These are phyloP conservation scores for Sus cebifrons DNA, from an alignment of 2,797 vertebrate genomes.

Conservation along the genomic window DNA sequence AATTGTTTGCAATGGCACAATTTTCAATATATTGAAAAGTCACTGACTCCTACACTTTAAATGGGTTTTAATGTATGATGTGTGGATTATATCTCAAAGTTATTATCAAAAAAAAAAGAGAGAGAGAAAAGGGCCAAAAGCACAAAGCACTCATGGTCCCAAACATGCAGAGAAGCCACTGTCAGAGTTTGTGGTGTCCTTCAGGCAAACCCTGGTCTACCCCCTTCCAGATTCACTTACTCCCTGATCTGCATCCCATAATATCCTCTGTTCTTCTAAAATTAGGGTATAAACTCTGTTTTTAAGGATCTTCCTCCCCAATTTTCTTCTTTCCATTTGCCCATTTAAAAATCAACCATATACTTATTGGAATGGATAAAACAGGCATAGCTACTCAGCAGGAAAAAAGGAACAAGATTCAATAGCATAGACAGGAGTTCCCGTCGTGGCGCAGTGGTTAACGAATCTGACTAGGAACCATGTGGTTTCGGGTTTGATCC, in stretches of 20 bases:
- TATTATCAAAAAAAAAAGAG: background rate
- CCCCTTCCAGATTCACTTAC: background rate
- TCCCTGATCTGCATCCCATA: background rate
- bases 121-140: background rate
- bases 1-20: background rate
- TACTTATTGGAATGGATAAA: background rate
- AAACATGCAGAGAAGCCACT: background rate
- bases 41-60: background rate
- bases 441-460: background rate
- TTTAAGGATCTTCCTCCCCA: background rate
- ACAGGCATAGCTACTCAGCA: background rate
- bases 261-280: background rate
- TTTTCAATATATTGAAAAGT: background rate
- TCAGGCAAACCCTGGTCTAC: background rate
- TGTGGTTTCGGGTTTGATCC: too few species aligned
- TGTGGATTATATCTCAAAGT: background rate
- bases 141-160: background rate
- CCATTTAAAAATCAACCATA: background rate
- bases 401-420: background rate
- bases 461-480: too few species aligned
- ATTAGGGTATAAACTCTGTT: background rate
- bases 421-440: background rate
- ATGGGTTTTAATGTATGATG: background rate
- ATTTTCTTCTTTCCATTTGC: conserved; percentile 9
- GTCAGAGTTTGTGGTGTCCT: background rate